Conservation (phyloP, 1,140 invertebrate genomes). For the Kradibia gibbosae region DNA sequence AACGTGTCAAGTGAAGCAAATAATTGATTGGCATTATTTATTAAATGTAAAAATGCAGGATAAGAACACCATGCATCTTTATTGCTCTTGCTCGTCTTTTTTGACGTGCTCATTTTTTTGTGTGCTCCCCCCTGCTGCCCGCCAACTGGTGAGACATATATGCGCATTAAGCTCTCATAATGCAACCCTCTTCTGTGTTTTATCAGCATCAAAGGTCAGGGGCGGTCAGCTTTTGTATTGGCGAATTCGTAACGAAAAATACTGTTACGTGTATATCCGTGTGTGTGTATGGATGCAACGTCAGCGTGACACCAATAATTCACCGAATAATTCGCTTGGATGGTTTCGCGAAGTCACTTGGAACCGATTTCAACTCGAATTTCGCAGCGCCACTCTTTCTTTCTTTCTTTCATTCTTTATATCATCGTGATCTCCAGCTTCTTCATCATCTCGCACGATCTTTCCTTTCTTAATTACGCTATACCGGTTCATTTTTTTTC, state of each 20-base stretch:
- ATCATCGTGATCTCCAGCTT: neutral
- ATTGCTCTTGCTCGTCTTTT: neutral
- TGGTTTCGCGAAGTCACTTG: conserved; percentile 39
- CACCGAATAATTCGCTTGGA: conserved; percentile 9
- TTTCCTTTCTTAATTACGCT: conserved; percentile 1
- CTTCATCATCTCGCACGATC: neutral
- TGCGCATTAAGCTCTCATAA: neutral
- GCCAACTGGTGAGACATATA: conserved; percentile 29
- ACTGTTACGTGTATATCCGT: conserved; percentile 29
- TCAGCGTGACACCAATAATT: conserved; percentile 59
- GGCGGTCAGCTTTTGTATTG: conserved; percentile 57
- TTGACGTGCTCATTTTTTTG: no score
- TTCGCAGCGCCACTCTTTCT: neutral
- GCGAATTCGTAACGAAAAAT: conserved; percentile 57
- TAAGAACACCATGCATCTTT: neutral
- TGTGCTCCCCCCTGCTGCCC: no score
- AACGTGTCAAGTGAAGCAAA: neutral
- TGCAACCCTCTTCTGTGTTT: neutral
- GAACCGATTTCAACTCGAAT: neutral
- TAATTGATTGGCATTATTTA: neutral
- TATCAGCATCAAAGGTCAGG: conserved; percentile 54
- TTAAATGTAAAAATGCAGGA: neutral
- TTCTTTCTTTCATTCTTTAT: neutral
- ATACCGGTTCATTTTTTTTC: neutral
- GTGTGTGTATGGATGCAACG: conserved; percentile 54